Percentiles rank a stretch among this genome's conserved stretches.
These are phyloP conservation scores for Brienomyrus brachyistius DNA, from an alignment of 2,113 vertebrate species.

Conservation along the genomic window DNA sequence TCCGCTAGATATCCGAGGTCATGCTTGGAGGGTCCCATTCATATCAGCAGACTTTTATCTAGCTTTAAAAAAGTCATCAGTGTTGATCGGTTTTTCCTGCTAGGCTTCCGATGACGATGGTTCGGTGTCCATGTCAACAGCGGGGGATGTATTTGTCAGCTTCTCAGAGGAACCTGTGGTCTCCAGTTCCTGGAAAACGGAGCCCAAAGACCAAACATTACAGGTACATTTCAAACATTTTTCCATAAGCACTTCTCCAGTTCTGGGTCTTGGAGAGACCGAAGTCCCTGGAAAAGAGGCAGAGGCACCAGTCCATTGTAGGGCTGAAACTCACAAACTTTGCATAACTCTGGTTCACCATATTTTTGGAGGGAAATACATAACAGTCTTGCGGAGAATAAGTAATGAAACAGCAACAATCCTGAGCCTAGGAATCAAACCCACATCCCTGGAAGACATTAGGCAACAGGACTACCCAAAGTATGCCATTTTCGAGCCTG, in stretches of 20 bases:
- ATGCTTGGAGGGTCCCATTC: too few relatives aligned
- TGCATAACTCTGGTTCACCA: neutral
- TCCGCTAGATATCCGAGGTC: too few relatives aligned
- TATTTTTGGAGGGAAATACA: neutral
- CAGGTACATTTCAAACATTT: neutral
- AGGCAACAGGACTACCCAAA: neutral
- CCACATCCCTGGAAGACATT: neutral
- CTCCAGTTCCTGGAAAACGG: too few relatives aligned
- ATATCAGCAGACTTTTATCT: too few relatives aligned
- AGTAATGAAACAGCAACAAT: neutral
- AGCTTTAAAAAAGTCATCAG: too few relatives aligned
- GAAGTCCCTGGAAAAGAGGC: neutral
- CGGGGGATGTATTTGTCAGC: too few relatives aligned
- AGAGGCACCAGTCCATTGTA: neutral
- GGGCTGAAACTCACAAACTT: neutral
- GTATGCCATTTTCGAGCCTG: neutral
- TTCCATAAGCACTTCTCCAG: neutral
- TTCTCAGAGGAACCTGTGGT: too few relatives aligned
- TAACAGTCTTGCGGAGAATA: neutral
- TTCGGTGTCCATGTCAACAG: too few relatives aligned
- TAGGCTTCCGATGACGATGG: too few relatives aligned
- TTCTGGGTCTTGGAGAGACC: neutral
- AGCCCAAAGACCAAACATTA: too few relatives aligned
- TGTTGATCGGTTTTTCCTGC: too few relatives aligned
- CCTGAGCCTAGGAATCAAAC: neutral